Conservation (phyloP, 2,888 invertebrate genomes). For the Liposcelis brunnea region DNA sequence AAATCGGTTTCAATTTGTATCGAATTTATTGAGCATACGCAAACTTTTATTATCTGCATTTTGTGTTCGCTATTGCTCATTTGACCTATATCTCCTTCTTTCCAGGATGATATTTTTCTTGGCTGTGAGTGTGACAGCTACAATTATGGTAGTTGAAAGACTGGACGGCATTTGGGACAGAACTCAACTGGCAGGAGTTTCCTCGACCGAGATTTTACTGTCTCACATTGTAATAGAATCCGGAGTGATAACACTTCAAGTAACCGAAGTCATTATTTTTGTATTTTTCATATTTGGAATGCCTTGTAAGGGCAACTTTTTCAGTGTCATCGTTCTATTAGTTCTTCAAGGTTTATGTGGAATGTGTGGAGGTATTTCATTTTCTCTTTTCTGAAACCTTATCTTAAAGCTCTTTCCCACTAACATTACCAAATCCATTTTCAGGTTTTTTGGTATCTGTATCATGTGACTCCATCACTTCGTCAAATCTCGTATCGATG, state of each 20-base stretch:
- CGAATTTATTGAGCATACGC: too few relatives aligned
- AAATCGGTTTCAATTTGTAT: too few relatives aligned
- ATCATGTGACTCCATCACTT: constrained; percentile 55
- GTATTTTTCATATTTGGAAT: constrained; percentile 43
- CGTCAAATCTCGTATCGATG: constrained; percentile 68
- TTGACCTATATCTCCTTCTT: too few relatives aligned
- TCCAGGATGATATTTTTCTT: constrained; percentile 77
- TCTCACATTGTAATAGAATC: constrained; percentile 65
- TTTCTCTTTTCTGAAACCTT: background rate
- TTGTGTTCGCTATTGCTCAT: too few relatives aligned
- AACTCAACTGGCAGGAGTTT: constrained; percentile 67
- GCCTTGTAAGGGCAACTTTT: constrained; percentile 40
- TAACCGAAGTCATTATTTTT: constrained; percentile 39
- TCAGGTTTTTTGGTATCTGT: constrained; percentile 66
- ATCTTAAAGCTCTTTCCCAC: background rate
- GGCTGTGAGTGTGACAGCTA: constrained; percentile 65
- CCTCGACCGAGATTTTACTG: constrained; percentile 57
- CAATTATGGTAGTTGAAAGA: constrained; percentile 62
- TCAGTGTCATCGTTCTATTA: constrained; percentile 41
- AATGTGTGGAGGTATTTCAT: constrained; percentile 52
- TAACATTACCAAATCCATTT: too few relatives aligned
- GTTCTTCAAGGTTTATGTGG: constrained; percentile 63
- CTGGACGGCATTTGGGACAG: constrained; percentile 77
- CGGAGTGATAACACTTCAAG: constrained; percentile 53
- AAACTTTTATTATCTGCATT: too few relatives aligned